Conservation (phyloP, 53 echinoderm and acorn worm species). For the Holothuria scabra region DNA sequence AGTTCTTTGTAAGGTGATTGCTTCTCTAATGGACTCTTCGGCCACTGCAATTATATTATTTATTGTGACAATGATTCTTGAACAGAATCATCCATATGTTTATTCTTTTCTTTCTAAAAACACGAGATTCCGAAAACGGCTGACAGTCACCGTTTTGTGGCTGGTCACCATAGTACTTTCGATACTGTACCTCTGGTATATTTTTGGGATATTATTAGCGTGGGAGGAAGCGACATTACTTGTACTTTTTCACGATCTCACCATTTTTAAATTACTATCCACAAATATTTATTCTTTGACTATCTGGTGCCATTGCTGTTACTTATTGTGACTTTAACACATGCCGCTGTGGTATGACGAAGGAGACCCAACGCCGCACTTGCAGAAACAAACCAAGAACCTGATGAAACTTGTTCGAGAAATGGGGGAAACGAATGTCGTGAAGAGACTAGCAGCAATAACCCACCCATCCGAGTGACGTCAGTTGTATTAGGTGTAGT, state of each 20-base stretch:
- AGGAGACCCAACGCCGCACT: no score
- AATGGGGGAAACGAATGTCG: no score
- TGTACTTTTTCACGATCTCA: neutral
- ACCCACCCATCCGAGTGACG: no score
- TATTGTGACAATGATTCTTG: neutral
- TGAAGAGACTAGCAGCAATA: no score
- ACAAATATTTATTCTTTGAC: neutral
- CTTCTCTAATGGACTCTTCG: no score
- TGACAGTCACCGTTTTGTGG: neutral
- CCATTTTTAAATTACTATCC: neutral
- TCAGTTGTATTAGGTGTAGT: no score
- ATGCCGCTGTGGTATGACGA: no score
- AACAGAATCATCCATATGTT: neutral
- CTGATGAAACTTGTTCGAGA: no score
- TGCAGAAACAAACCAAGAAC: no score
- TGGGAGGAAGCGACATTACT: neutral
- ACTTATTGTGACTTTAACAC: neutral
- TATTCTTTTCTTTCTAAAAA: neutral
- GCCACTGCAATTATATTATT: neutral
- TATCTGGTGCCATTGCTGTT: neutral
- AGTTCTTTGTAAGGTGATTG: neutral
- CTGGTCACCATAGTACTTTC: neutral
- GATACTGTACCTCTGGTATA: neutral
- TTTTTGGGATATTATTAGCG: neutral
- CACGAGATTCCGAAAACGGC: neutral